These are phyloP conservation scores for Rhabditoides inermis DNA, from an alignment of 2,888 invertebrate genomes.

Conservation along the genomic window DNA sequence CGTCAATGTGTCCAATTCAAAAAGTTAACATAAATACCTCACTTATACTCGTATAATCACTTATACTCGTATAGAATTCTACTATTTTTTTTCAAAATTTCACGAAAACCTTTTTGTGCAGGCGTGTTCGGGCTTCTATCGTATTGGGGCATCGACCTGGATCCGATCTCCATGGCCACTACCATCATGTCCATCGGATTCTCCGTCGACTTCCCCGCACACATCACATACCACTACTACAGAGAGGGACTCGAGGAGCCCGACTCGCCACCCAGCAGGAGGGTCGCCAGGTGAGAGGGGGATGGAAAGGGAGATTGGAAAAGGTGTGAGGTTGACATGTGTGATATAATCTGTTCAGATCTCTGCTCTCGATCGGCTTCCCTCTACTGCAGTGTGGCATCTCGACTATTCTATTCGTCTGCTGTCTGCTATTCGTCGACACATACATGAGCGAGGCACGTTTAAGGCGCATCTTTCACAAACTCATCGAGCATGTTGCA, in stretches of 20 bases:
- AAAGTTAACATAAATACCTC: too few species aligned
- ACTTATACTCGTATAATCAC: neutral
- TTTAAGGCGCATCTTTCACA: neutral
- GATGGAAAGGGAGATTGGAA: neutral
- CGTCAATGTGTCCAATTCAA: neutral
- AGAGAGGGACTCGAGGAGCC: conserved; percentile 36
- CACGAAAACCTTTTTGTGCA: too few species aligned
- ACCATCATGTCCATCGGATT: conserved; percentile 44
- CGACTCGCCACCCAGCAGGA: conserved; percentile 21
- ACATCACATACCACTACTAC: conserved; percentile 47
- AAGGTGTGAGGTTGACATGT: neutral
- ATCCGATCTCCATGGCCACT: conserved; percentile 47
- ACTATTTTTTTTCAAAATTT: too few species aligned
- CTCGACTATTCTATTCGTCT: conserved; percentile 40
- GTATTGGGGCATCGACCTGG: conserved; percentile 44
- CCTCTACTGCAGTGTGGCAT: conserved; percentile 46
- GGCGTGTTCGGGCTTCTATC: conserved; percentile 44
- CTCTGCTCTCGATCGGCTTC: conserved; percentile 42
- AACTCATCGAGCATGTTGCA: conserved; percentile 7
- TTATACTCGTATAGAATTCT: too few species aligned
- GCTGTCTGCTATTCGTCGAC: conserved; percentile 39
- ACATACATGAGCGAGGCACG: conserved; percentile 44
- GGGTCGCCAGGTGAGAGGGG: conserved; percentile 25
- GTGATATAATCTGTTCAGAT: conserved; percentile 14
- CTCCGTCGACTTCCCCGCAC: conserved; percentile 48